phyloP scores from a whole-genome alignment of 2,113 vertebrate genomes.

The Desmodus rotundus region DNA sequence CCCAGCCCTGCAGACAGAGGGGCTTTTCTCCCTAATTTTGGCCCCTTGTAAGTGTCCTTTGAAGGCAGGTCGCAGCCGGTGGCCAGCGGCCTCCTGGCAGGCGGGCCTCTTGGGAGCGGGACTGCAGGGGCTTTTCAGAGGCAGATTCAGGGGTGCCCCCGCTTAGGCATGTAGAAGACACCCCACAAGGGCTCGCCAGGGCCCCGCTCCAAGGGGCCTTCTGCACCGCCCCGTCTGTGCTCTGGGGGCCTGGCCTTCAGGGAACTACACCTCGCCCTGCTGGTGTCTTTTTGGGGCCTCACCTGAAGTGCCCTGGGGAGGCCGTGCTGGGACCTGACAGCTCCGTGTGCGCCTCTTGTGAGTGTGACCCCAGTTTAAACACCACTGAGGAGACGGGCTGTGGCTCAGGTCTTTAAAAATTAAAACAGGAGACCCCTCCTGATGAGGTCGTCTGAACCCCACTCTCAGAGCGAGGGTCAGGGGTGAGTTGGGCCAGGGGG shows the following conservation, averaged over 20 bases:
- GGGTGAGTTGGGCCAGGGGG: background rate
- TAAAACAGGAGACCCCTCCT: background rate
- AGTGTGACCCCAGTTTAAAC: accelerated
- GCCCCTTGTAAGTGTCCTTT: conserved; percentile 62
- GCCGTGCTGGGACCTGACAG: accelerated
- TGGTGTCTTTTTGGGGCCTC: background rate
- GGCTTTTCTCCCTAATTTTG: conserved; percentile 72
- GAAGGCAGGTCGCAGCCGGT: conserved; percentile 25
- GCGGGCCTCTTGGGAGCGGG: conserved; percentile 19
- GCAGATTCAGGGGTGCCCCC: background rate
- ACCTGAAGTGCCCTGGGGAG: background rate
- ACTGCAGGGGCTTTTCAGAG: background rate
- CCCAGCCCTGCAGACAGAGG: conserved; percentile 79
- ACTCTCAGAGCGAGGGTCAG: background rate
- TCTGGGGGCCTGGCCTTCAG: background rate
- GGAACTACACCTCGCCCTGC: background rate
- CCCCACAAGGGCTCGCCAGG: accelerated
- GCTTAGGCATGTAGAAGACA: background rate
- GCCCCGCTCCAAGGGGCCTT: background rate
- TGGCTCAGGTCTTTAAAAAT: accelerated
- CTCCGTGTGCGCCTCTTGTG: accelerated
- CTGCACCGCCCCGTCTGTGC: accelerated
- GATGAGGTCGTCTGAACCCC: background rate
- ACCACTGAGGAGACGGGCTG: background rate
- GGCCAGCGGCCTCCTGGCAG: conserved; percentile 58